These are phyloP conservation scores for Nerophis ophidion DNA, from an alignment of 2,113 vertebrate genomes.

Conservation along the genomic window DNA sequence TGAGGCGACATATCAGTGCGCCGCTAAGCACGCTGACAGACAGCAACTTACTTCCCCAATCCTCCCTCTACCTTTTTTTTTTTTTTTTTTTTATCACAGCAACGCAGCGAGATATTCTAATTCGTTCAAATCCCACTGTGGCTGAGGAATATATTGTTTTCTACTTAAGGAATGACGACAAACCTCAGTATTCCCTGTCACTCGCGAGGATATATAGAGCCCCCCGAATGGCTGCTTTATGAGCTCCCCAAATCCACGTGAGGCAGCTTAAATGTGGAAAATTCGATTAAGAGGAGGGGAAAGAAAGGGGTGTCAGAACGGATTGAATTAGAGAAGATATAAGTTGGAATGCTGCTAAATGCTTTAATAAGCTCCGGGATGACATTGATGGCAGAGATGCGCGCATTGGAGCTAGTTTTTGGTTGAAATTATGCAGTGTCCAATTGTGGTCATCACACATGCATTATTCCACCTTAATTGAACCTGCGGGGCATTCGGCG, in stretches of 20 bases:
- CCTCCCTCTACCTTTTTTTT: slow-evolving; percentile 43
- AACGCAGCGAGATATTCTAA: slow-evolving; percentile 66
- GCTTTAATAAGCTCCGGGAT: slow-evolving; percentile 18
- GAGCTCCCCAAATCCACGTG: slow-evolving; percentile 49
- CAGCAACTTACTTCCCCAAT: slow-evolving; percentile 75
- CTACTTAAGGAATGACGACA: slow-evolving; percentile 64
- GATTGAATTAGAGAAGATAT: slow-evolving; percentile 61
- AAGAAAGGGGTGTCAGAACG: slow-evolving; percentile 54
- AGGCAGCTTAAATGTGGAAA: slow-evolving; percentile 58
- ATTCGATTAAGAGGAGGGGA: slow-evolving; percentile 62
- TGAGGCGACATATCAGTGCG: slow-evolving; percentile 73
- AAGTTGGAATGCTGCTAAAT: slow-evolving; percentile 56
- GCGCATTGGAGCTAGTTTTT: neutral
- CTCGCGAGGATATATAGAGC: slow-evolving; percentile 38
- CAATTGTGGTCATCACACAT: slow-evolving; percentile 55
- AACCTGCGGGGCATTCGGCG: slow-evolving; percentile 54
- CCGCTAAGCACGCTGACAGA: slow-evolving; percentile 78
- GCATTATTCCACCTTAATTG: slow-evolving; percentile 66
- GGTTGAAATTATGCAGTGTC: slow-evolving; percentile 23
- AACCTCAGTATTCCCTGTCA: slow-evolving; percentile 57
- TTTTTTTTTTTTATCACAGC: slow-evolving; percentile 49
- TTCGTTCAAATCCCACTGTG: slow-evolving; percentile 68
- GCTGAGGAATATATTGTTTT: slow-evolving; percentile 65
- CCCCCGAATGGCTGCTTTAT: slow-evolving; percentile 60
- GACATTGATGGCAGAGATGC: slow-evolving; percentile 7